Conservation (phyloP, 2,888 invertebrate species). For the Lissocephala sabroskyi region DNA sequence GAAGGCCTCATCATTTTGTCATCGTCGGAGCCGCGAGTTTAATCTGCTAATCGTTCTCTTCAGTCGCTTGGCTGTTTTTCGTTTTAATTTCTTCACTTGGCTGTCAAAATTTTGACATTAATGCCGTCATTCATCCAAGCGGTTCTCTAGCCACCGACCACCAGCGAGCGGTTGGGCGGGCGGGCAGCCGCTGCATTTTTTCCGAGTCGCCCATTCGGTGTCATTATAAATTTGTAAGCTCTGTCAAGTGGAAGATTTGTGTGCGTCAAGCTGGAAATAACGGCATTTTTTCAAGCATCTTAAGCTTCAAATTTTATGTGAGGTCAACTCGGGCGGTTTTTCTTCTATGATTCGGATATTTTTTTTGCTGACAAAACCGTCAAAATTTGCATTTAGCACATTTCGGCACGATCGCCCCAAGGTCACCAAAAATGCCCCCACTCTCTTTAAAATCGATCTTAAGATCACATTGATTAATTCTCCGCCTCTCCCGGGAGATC, state of each 20-base stretch:
- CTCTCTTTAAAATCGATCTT: too few species aligned
- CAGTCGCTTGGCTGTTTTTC: background rate
- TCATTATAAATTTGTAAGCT: conserved; percentile 19
- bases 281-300: too few species aligned
- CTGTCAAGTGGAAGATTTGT: too few species aligned
- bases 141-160: background rate
- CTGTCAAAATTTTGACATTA: conserved; percentile 19
- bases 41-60: background rate
- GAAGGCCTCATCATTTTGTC: background rate
- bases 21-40: conserved; percentile 25
- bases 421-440: too few species aligned
- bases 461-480: too few species aligned
- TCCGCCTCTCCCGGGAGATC: background rate
- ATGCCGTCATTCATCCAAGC: conserved; percentile 30
- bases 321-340: conserved; percentile 36
- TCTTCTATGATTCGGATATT: background rate
- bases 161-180: conserved; percentile 2
- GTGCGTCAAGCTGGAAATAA: too few species aligned
- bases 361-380: background rate
- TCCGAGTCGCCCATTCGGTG: conserved; percentile 35
- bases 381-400: conserved; percentile 49
- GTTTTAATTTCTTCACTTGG: background rate
- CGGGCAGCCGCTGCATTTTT: conserved; percentile 13
- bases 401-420: too few species aligned
- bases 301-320: conserved; percentile 32